phyloP scores from a whole-genome alignment of 1,140 invertebrate species.

The Homalodisca vitripennis region DNA sequence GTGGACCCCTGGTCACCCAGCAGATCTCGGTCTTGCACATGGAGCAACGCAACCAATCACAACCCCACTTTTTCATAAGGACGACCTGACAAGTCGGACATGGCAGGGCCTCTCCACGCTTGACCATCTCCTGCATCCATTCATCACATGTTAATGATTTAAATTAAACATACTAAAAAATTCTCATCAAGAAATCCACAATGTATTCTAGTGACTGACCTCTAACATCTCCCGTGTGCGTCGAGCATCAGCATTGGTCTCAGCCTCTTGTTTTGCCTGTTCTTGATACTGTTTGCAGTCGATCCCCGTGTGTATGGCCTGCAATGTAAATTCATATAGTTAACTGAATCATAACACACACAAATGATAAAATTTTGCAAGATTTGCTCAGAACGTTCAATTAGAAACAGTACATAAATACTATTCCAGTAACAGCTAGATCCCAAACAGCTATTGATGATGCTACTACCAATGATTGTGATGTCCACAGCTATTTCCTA shows the following conservation, averaged over 20 bases:
- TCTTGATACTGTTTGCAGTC: constrained; percentile 87
- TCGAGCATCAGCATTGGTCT: constrained; percentile 62
- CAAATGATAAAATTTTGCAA: too few relatives aligned
- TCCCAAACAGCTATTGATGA: too few relatives aligned
- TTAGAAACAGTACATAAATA: too few relatives aligned
- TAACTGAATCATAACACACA: too few relatives aligned
- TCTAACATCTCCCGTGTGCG: constrained; percentile 76
- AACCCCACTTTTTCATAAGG: constrained; percentile 91
- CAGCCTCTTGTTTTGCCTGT: constrained; percentile 61
- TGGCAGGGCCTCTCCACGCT: constrained; percentile 78
- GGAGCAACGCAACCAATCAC: constrained; percentile 91
- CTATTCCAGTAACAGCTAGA: too few relatives aligned
- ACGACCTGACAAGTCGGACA: constrained; percentile 57
- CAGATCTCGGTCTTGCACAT: constrained; percentile 95
- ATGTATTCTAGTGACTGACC: constrained; percentile 44
- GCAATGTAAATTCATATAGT: too few relatives aligned
- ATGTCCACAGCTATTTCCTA: too few relatives aligned
- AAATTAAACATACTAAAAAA: not conserved
- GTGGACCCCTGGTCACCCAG: constrained; percentile 85
- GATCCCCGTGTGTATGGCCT: constrained; percentile 80
- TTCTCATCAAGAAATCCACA: too few relatives aligned
- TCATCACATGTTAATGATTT: too few relatives aligned
- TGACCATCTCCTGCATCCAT: constrained; percentile 71
- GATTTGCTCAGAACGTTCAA: too few relatives aligned
- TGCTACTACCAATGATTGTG: too few relatives aligned